Base-by-base conservation (phyloP, 1,140 invertebrate species). In the Penaeus indicus region DNA sequence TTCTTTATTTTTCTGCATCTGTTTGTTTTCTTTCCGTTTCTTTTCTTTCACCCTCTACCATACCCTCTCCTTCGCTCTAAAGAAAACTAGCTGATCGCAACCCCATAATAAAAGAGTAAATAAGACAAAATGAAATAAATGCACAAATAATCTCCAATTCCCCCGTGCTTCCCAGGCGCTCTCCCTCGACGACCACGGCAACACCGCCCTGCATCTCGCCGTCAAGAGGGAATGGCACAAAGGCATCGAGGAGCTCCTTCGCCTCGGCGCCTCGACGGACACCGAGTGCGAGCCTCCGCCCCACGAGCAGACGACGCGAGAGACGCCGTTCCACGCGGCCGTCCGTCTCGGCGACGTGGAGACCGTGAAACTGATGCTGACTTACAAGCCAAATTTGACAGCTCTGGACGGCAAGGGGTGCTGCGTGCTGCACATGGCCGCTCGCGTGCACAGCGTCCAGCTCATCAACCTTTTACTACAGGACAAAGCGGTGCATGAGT, bases 231-330 rank as follows among this genome's bases (percentile, higher is more conserved):
- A 25, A n/a, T 62, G 32, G 67, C 19, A 64, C 22, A 60, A 27
- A 21, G 47, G 67, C 11, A 42, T 75, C 42, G 32, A 19, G 38
- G 69, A 75, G 25, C 38, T 22, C 21, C 85, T 78, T 62, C 27
- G 19, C 5, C 85, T 27, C 16, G 85, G 85, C 21, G 85, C 85
- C 27, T 86, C 85, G 3, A 61, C 79, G n/a, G 62, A 86, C 67
- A 72, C 67, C 4, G 61, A 61, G 42, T 25, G 54, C 25, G 38
- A 75, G 1, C 60, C 62, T 27, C 75, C n/a, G 7, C 22, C 16
- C 22, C 62, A 62, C 42, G 54, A 61, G 16, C 60, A 62, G 42
- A 25, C 60, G 42, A 42, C 63, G 2, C 60, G 67, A 38, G 85
- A 86, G 27, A 42, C 85, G 5, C 85, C 85, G 7, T 60, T 86